Evolutionary conservation across 2,888 invertebrate genomes (phyloP).

Genomic region (Thymelicus sylvestris): DNA sequence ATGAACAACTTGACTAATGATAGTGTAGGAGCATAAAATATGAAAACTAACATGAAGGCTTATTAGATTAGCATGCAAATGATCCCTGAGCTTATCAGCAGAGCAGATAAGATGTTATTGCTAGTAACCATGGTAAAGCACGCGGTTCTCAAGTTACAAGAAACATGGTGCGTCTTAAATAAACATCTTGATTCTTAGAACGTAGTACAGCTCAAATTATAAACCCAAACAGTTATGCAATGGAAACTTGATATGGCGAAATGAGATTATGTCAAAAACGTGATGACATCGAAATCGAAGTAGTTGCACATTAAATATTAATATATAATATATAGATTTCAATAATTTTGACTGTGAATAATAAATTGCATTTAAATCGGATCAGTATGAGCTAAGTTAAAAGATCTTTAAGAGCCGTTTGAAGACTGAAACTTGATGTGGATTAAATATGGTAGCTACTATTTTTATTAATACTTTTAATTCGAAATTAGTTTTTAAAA

Average conservation of each 20-base stretch:
- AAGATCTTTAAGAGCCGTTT: too few relatives aligned
- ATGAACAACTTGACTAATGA: too few relatives aligned
- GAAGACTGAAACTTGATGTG: too few relatives aligned
- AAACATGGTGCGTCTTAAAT: not conserved
- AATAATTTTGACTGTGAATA: too few relatives aligned
- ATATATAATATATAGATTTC: too few relatives aligned
- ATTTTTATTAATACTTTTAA: too few relatives aligned
- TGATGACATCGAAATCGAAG: not conserved
- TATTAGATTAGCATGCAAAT: not conserved
- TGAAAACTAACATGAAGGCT: not conserved
- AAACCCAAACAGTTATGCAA: conserved; percentile 37
- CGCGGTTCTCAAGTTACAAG: conserved; percentile 12
- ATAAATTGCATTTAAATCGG: too few relatives aligned
- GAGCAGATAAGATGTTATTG: conserved; percentile 13
- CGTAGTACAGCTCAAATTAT: conserved; percentile 39
- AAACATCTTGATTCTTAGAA: conserved; percentile 39
- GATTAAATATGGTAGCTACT: too few relatives aligned
- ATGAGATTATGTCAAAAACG: conserved; percentile 42
- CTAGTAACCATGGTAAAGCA: conserved; percentile 12
- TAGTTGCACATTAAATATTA: not conserved
- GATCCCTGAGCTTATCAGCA: conserved; percentile 2
- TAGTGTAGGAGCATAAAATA: too few relatives aligned
- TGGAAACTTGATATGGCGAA: conserved; percentile 63
- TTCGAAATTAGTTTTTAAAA: too few relatives aligned
- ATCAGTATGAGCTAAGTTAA: too few relatives aligned